Evolutionary conservation across 1,140 invertebrate species (phyloP).

Genomic region (Chironomus striatipennis): DNA sequence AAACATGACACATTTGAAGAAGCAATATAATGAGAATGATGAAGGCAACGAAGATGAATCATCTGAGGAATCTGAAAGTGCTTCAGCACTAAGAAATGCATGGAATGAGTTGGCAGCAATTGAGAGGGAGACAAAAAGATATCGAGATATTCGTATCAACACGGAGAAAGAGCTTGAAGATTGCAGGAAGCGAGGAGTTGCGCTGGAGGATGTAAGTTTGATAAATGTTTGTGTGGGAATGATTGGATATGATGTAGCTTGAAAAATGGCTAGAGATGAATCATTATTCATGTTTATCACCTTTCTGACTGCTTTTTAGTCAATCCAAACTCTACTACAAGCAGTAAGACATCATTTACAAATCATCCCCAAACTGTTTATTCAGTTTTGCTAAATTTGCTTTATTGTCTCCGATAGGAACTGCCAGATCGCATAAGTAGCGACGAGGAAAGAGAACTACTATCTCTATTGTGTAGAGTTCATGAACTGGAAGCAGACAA

Average conservation of each 20-base stretch:
- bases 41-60: constrained; percentile 33
- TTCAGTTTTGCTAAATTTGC: background rate
- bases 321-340: too few species aligned
- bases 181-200: constrained; percentile 61
- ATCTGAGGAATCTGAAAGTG: constrained; percentile 49
- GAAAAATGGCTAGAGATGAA: too few species aligned
- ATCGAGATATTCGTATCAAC: constrained; percentile 59
- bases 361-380: background rate
- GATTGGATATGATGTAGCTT: too few species aligned
- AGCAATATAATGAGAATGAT: constrained; percentile 29
- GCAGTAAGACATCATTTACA: too few species aligned
- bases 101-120: constrained; percentile 76
- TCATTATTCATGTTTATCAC: too few species aligned
- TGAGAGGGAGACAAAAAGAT: constrained; percentile 74
- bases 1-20: background rate
- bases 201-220: constrained; percentile 66
- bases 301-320: too few species aligned
- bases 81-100: constrained; percentile 69
- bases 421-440: constrained; percentile 72
- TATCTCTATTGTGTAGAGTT: constrained; percentile 73
- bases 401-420: constrained; percentile 49
- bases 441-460: constrained; percentile 77
- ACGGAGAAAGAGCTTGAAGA: constrained; percentile 71
- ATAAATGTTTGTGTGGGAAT: background rate
- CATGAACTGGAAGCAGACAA: constrained; percentile 90